Percentiles rank a stretch among this genome's conserved stretches.
Evolutionary conservation across 2,797 vertebrate species (phyloP).

Genomic region (Gallirallus australis): DNA sequence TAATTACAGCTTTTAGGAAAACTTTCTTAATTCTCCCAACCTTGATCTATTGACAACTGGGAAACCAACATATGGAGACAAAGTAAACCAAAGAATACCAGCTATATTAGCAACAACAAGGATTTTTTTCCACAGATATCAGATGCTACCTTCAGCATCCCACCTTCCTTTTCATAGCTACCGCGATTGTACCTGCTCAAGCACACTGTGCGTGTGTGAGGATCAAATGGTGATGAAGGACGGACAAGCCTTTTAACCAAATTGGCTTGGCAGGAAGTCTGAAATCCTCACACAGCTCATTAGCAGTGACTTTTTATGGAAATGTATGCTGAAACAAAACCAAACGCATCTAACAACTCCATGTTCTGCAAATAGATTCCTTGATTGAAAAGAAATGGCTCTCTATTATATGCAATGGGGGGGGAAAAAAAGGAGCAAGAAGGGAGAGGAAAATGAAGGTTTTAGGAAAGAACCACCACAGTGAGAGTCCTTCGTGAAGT

Average conservation of each 20-base stretch:
- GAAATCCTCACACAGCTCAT: constrained; percentile 45
- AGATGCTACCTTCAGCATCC: neutral
- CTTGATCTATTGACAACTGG: neutral
- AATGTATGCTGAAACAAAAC: constrained; percentile 40
- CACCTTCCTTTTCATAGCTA: neutral
- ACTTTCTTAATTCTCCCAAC: neutral
- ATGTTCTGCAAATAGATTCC: constrained; percentile 40
- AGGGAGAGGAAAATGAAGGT: neutral
- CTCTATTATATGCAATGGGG: neutral
- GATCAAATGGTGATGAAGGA: neutral
- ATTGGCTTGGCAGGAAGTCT: constrained; percentile 40
- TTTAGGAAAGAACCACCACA: neutral
- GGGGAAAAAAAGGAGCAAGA: neutral
- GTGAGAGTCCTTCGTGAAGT: neutral
- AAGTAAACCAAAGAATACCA: neutral
- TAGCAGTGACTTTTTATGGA: constrained; percentile 52
- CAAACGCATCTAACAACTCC: constrained; percentile 5
- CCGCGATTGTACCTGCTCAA: neutral
- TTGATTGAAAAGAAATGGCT: constrained; percentile 21
- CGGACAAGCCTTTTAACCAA: constrained; percentile 40
- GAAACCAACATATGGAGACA: neutral
- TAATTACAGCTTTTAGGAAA: neutral
- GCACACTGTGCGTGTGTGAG: neutral
- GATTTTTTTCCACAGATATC: neutral
- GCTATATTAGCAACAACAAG: neutral